A percentile compares a stretch with the other conserved stretches of the same genome.
Evolutionary conservation across 1,140 invertebrate species (phyloP).

Genomic region (Papilio helenus): DNA sequence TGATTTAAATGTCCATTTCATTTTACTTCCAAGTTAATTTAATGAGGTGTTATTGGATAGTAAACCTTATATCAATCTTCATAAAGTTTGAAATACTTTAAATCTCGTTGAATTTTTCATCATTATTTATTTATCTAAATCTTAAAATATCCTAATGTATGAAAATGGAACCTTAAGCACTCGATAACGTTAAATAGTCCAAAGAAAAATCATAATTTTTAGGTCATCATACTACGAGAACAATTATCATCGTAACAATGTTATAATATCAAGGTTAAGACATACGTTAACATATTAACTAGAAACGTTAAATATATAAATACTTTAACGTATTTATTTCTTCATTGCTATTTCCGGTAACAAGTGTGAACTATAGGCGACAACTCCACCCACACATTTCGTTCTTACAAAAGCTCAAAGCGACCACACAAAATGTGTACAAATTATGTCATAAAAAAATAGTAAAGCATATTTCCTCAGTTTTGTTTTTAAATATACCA

Average conservation of each 20-base stretch:
- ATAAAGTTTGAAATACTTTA: not conserved
- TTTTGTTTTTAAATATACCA: not conserved
- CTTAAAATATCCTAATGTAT: not conserved
- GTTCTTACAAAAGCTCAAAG: not conserved
- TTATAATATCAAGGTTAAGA: not conserved
- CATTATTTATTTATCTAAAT: not conserved
- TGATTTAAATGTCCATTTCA: not conserved
- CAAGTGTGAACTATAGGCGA: not conserved
- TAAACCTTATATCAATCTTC: not conserved
- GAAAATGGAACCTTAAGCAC: not conserved
- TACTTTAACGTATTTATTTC: not conserved
- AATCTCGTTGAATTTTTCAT: not conserved
- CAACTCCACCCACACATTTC: not conserved
- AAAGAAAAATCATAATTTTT: not conserved
- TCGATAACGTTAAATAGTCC: not conserved
- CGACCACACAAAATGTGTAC: not conserved
- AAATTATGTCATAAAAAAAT: not conserved
- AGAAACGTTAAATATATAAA: not conserved
- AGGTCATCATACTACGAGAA: not conserved
- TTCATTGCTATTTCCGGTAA: not conserved
- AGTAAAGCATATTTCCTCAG: not conserved
- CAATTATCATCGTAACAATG: not conserved
- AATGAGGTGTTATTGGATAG: not conserved
- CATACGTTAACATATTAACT: not conserved
- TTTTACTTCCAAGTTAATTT: not conserved